Evolutionary conservation across 2,113 vertebrate genomes (phyloP).

Genomic region (Struthio camelus): DNA sequence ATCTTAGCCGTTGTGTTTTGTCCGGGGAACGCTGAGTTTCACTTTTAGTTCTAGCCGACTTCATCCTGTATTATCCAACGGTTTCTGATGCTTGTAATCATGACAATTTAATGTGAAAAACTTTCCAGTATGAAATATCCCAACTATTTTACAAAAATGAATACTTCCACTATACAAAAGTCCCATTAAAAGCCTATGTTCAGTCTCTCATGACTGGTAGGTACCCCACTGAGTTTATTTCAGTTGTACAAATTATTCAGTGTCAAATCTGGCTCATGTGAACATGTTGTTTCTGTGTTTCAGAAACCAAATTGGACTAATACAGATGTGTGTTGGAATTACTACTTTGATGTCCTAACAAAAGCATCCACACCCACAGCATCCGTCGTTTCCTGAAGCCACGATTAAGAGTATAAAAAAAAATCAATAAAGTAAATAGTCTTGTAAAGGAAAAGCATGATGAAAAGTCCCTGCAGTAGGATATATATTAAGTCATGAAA

Average conservation of each 20-base stretch:
- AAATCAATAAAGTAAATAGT: conserved; percentile 42
- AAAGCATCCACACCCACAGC: neutral
- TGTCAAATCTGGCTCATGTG: neutral
- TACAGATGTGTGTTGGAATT: neutral
- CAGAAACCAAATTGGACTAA: neutral
- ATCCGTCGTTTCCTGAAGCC: neutral
- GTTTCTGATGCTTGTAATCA: conserved; percentile 19
- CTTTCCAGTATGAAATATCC: conserved; percentile 4
- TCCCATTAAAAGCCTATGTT: neutral
- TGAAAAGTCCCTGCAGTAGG: neutral
- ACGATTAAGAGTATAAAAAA: neutral
- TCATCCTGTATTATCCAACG: neutral
- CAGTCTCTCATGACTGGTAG: neutral
- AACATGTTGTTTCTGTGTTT: conserved; percentile 6
- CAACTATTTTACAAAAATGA: neutral
- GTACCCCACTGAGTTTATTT: neutral
- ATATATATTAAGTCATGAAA: neutral
- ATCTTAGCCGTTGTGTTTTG: neutral
- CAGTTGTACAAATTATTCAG: neutral
- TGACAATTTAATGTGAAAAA: conserved; percentile 4
- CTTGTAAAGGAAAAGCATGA: neutral
- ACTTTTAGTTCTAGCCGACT: neutral
- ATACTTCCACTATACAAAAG: neutral
- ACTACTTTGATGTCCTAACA: neutral
- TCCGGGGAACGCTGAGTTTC: neutral